phyloP scores from a whole-genome alignment of 2,888 invertebrate species.

The Agonopterix heracliana region DNA sequence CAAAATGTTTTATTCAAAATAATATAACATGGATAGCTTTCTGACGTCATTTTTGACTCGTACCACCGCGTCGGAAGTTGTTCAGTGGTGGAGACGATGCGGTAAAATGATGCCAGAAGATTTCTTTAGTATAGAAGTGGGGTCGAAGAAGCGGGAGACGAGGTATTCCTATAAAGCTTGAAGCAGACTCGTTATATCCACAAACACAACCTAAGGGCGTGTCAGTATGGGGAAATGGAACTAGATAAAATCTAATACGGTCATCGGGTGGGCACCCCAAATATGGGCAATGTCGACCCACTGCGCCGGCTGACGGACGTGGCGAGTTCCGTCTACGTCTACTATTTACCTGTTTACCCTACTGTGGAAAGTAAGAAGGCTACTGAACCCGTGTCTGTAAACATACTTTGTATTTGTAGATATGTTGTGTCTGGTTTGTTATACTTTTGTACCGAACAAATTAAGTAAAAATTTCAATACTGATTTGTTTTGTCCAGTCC shows the following conservation, averaged over 20 bases:
- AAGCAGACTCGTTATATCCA: no score
- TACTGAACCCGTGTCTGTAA: slow-evolving; percentile 30
- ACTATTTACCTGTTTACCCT: slow-evolving; percentile 59
- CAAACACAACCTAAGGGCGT: slow-evolving; percentile 3
- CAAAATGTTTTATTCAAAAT: no score
- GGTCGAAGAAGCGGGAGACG: no score
- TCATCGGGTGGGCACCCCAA: slow-evolving; percentile 46
- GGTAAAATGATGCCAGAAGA: no score
- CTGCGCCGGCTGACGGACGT: slow-evolving; percentile 45
- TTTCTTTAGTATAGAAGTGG: no score
- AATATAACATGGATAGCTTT: no score
- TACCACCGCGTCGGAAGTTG: no score
- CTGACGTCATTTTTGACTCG: no score
- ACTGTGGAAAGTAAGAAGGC: slow-evolving; percentile 53
- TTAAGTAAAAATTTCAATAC: background rate
- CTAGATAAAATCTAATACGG: slow-evolving; percentile 52
- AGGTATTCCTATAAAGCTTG: no score
- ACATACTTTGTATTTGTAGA: background rate
- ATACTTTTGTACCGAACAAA: background rate
- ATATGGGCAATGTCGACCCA: slow-evolving; percentile 58
- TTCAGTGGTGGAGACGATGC: no score
- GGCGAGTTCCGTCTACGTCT: slow-evolving; percentile 57
- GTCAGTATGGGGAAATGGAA: slow-evolving; percentile 4
- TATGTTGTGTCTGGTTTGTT: background rate
- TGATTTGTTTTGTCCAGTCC: no score